These are phyloP conservation scores for Nasonia giraulti DNA, from an alignment of 1,140 invertebrate species.

Conservation along the genomic window DNA sequence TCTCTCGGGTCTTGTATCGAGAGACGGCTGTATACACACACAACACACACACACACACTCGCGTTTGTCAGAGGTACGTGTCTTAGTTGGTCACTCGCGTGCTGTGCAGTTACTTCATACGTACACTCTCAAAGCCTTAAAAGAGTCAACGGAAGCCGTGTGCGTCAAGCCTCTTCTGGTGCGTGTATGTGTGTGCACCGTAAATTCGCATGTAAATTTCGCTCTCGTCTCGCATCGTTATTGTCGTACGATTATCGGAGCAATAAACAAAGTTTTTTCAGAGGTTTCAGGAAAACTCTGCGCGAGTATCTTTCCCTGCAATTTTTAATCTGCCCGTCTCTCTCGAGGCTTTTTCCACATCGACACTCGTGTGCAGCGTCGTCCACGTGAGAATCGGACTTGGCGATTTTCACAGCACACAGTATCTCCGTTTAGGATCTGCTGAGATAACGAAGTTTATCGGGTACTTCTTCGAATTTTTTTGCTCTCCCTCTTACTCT, in stretches of 20 bases:
- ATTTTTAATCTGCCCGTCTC: too few relatives aligned
- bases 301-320: background rate
- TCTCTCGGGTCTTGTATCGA: background rate
- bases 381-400: too few relatives aligned
- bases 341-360: too few relatives aligned
- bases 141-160: constrained; percentile 42
- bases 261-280: too few relatives aligned
- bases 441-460: too few relatives aligned
- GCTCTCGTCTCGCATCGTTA: background rate
- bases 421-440: too few relatives aligned
- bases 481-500: background rate
- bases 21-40: background rate
- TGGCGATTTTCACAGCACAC: too few relatives aligned
- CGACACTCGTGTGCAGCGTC: too few relatives aligned
- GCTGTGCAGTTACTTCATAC: constrained; percentile 35
- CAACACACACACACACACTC: too few relatives aligned
- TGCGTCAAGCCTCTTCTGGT: background rate
- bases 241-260: background rate
- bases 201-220: constrained; percentile 1
- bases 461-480: too few relatives aligned
- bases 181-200: background rate
- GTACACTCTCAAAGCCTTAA: constrained; percentile 40
- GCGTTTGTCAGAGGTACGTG: background rate
- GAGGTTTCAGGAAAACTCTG: background rate
- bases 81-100: background rate